Evolutionary conservation across 2,797 vertebrate species (phyloP).

Genomic region (Acomys russatus): DNA sequence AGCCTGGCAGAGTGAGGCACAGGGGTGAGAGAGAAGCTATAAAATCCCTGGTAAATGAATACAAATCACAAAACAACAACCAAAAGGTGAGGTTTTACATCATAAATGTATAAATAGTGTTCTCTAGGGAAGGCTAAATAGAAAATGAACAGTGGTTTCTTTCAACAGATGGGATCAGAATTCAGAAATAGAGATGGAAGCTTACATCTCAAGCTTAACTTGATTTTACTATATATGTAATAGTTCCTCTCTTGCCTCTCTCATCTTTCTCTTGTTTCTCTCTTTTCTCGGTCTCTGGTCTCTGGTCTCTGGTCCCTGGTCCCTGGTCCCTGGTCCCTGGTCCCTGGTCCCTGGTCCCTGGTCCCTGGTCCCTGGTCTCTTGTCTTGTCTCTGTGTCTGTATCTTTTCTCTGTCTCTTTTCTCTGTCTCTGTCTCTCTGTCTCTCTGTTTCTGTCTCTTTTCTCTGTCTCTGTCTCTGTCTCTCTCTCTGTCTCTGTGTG

Average conservation of each 20-base stretch:
- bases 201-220: accelerated
- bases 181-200: background rate
- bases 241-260: background rate
- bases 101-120: too few species aligned
- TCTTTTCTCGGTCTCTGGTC: background rate
- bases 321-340: too few species aligned
- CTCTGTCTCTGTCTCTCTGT: background rate
- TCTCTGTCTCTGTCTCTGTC: background rate
- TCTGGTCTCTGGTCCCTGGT: too few species aligned
- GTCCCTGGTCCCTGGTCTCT: too few species aligned
- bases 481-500: background rate
- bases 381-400: too few species aligned
- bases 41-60: background rate
- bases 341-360: too few species aligned
- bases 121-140: background rate
- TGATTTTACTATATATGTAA: accelerated
- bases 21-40: background rate
- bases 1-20: accelerated
- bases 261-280: background rate
- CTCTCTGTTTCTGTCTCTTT: background rate
- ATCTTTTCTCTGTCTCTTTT: too few species aligned
- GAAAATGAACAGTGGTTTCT: background rate
- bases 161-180: background rate
- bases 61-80: background rate
- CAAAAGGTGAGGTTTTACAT: background rate